Conservation (phyloP, 1,140 invertebrate species). For the Brachionus calyciflorus region DNA sequence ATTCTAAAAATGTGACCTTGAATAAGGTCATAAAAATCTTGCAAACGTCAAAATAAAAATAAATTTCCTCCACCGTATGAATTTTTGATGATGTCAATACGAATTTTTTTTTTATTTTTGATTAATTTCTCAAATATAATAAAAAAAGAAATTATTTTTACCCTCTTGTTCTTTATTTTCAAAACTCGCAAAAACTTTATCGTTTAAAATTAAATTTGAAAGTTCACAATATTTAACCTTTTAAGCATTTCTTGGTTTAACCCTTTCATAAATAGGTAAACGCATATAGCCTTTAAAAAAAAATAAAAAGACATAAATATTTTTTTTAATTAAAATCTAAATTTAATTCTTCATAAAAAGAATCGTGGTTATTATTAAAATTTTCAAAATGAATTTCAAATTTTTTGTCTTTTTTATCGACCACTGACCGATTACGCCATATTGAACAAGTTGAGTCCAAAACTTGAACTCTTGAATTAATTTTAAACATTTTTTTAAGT, state of each 20-base stretch:
- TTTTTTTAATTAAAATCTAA: not conserved
- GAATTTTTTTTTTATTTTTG: not conserved
- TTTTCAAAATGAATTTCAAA: slow-evolving; percentile 8
- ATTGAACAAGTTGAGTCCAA: not conserved
- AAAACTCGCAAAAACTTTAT: not conserved
- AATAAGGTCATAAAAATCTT: too few relatives aligned
- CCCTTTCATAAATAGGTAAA: not conserved
- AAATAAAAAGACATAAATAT: too few relatives aligned
- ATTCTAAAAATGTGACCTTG: too few relatives aligned
- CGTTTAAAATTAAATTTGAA: not conserved
- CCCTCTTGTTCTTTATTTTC: not conserved
- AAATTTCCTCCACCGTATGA: too few relatives aligned
- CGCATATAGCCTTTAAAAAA: not conserved
- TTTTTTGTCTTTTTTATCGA: not conserved
- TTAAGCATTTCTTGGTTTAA: not conserved
- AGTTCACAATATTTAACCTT: not conserved
- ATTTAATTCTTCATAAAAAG: not conserved
- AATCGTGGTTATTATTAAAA: not conserved
- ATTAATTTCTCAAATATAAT: too few relatives aligned
- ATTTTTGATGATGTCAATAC: too few relatives aligned
- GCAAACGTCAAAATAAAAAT: too few relatives aligned
- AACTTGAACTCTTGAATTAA: not conserved
- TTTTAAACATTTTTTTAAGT: not conserved
- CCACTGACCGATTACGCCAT: not conserved
- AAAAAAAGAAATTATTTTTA: not conserved